Evolutionary conservation across 2,113 vertebrate genomes (phyloP), one percentile per base, ranked within the genome.

Genomic region (Forbesichthys papilliferus): DNA sequence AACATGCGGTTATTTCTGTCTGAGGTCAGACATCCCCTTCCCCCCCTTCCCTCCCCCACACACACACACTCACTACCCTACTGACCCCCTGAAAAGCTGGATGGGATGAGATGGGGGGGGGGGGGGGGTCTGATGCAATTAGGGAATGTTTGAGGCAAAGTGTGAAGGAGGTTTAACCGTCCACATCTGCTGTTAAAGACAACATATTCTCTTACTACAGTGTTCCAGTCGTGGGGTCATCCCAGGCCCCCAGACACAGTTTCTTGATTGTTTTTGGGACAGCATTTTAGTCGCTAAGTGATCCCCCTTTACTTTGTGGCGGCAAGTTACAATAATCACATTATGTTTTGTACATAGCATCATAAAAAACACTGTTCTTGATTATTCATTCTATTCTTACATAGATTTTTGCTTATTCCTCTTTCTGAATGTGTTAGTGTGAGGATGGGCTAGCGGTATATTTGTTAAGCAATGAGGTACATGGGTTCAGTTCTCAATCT

Each of bases 1-100:
- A 83, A 81, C 67, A 78, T 66, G 74, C 75, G 73, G 86, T 74
- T 92, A 91, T 92, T 92, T 90, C 71, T 71, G 80, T 86, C 84
- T 68, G 74, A 68, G 73, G 69, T 52, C 36, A 9, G 66, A 9
- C 5, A 9, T 20, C 49, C 63, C 53, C 16, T 16, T 1, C 16
- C 33, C 12, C 48, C n/a, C 68, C 63, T 47, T 27, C 27, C 27
- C 27, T 27, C 27, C 27, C 27, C 27, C 27, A 27, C 27, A 27
- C 27, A 27, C 27, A 27, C 27, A 27, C 2, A 27, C 27, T 27
- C 27, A 27, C 27, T 27, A 27, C 27, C 27, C 27, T 27, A 73
- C 77, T 63, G 53, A 73, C 69, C 85, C 71, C 82, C 72, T 0
- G 59, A 80, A 86, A 89, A 77, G n/a, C 14, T 86, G 80, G 81